phyloP scores from a whole-genome alignment of 2,888 invertebrate species.

The Rotaria sp. region DNA sequence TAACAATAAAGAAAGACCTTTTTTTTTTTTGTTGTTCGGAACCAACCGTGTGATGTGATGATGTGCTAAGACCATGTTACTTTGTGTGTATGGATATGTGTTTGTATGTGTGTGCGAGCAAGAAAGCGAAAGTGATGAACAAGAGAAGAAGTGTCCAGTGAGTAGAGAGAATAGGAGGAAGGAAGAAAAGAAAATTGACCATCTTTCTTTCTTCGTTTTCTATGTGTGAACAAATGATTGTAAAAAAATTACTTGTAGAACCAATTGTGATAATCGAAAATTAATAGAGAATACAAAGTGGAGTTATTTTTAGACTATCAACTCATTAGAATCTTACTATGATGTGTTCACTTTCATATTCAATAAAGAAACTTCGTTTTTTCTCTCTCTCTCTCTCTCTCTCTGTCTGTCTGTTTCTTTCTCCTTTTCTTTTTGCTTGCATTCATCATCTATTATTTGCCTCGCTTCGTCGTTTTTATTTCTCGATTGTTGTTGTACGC shows the following conservation, averaged over 20 bases:
- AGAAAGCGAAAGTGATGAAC: slow-evolving; percentile 1
- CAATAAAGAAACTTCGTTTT: not conserved
- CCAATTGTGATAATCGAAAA: slow-evolving; percentile 1
- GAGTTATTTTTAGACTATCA: not conserved
- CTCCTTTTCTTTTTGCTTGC: not conserved
- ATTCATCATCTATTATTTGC: not conserved
- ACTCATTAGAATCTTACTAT: not conserved
- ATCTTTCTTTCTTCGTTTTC: not conserved
- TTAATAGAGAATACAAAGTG: not conserved
- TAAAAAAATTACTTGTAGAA: not conserved
- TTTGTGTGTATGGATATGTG: not conserved
- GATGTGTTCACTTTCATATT: not conserved
- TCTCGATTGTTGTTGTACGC: not conserved
- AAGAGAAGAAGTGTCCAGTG: slow-evolving; percentile 7
- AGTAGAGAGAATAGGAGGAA: not conserved
- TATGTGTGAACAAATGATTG: not conserved
- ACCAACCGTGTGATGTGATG: not conserved
- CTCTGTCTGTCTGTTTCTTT: not conserved
- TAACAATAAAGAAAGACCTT: not conserved
- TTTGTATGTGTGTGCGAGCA: not conserved
- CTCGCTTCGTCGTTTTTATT: not conserved
- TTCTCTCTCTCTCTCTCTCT: not conserved
- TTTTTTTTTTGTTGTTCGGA: slow-evolving; percentile 1
- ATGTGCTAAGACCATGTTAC: not conserved
- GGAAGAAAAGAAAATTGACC: slow-evolving; percentile 9